Conservation (phyloP, 35 echinoderm and acorn worm genomes). For the Diadema setosum region DNA sequence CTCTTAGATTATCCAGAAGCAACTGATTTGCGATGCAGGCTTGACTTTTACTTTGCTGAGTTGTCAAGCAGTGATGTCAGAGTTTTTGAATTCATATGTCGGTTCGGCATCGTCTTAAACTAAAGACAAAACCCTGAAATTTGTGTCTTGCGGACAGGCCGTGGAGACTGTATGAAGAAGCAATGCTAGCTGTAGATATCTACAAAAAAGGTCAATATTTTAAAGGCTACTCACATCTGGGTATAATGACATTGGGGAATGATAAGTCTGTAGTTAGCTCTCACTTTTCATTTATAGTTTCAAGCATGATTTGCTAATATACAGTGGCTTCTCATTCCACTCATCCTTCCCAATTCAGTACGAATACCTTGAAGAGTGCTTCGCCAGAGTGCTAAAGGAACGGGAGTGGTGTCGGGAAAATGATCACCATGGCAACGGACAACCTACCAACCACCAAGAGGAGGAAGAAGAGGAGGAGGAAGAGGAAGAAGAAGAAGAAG, state of each 20-base stretch:
- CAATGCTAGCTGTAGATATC: not conserved
- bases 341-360: constrained; percentile 27
- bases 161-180: too few species aligned
- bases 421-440: constrained; percentile 30
- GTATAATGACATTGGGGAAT: not conserved
- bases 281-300: not conserved
- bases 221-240: not conserved
- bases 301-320: too few species aligned
- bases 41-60: too few species aligned
- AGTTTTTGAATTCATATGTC: too few species aligned
- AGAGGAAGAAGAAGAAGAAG: constrained; percentile 55
- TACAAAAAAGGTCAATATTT: not conserved
- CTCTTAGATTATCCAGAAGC: too few species aligned
- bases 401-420: constrained; percentile 32
- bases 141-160: too few species aligned
- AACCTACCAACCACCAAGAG: constrained; percentile 1
- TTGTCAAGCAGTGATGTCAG: too few species aligned
- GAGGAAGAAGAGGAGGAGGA: constrained; percentile 40
- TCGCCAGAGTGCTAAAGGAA: constrained; percentile 70
- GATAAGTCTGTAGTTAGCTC: not conserved
- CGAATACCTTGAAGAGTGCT: constrained; percentile 79
- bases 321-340: not conserved
- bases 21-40: too few species aligned
- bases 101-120: too few species aligned
- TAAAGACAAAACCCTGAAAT: too few species aligned